Evolutionary conservation across 2,797 vertebrate genomes (phyloP).

Genomic region (Aulostomus chinensis): DNA sequence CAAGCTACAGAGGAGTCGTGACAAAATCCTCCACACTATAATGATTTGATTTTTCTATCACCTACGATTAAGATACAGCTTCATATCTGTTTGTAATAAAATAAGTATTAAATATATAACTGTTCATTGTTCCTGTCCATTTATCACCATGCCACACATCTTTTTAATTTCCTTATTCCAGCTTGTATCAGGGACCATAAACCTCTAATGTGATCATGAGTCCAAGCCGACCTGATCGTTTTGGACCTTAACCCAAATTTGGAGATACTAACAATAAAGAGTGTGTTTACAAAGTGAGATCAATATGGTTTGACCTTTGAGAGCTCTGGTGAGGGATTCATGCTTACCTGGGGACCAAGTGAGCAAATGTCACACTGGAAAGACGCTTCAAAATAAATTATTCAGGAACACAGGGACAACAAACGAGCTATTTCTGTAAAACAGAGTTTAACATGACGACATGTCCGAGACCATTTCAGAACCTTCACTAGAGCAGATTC

Average conservation of each 20-base stretch:
- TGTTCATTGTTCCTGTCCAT: too few species aligned
- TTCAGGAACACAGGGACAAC: slow-evolving; percentile 67
- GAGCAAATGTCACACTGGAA: slow-evolving; percentile 78
- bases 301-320: slow-evolving; percentile 78
- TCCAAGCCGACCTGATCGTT: slow-evolving; percentile 15
- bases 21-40: too few species aligned
- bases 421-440: slow-evolving; percentile 63
- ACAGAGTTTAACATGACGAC: slow-evolving; percentile 9
- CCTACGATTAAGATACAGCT: too few species aligned
- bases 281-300: slow-evolving; percentile 61
- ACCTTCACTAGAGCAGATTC: too few species aligned
- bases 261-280: slow-evolving; percentile 45
- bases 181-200: neutral
- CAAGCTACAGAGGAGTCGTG: too few species aligned
- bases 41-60: too few species aligned
- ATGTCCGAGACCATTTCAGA: too few species aligned
- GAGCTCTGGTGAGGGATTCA: slow-evolving; percentile 62
- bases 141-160: neutral
- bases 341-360: slow-evolving; percentile 60
- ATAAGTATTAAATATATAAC: too few species aligned
- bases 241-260: slow-evolving; percentile 41
- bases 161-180: neutral
- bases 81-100: too few species aligned
- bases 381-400: slow-evolving; percentile 65
- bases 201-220: slow-evolving; percentile 7